Percentiles rank a stretch among this genome's conserved stretches.
Conservation (phyloP, 2,888 invertebrate genomes). For the Pseudococcus jackbeardsleyi region DNA sequence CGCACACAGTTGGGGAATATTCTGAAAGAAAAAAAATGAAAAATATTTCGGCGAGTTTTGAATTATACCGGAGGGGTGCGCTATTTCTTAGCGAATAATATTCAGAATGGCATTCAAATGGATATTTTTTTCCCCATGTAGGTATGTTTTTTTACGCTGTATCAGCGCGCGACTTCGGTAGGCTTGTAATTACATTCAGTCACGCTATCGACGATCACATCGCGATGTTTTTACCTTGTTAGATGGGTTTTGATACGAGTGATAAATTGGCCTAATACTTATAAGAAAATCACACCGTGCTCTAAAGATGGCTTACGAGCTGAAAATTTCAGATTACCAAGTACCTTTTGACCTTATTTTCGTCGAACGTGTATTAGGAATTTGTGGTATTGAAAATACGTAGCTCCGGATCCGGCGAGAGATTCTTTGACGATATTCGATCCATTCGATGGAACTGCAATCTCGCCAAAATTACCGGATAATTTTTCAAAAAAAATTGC, state of each 20-base stretch:
- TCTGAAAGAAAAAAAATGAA: not conserved
- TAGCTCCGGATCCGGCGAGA: not conserved
- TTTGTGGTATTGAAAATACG: conserved; percentile 16
- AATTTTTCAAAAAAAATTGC: not conserved
- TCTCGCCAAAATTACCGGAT: conserved; percentile 10
- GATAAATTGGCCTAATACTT: conserved; percentile 31
- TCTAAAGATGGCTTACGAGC: conserved; percentile 11
- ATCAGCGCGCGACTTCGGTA: conserved; percentile 4
- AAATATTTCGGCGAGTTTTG: not conserved
- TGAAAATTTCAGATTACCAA: conserved; percentile 4
- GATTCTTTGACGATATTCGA: not conserved
- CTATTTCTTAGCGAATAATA: not conserved
- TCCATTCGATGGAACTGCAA: not conserved
- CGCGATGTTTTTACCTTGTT: conserved; percentile 4
- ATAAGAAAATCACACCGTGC: not conserved
- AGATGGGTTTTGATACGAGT: conserved; percentile 21
- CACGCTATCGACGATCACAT: conserved; percentile 20
- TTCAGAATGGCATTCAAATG: not conserved
- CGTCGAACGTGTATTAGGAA: not conserved
- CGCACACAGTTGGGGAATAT: not conserved
- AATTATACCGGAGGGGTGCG: not conserved
- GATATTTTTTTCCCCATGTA: not conserved
- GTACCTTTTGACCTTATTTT: conserved; percentile 33
- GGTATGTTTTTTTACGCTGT: not conserved
- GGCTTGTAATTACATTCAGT: conserved; percentile 33